phyloP scores from a whole-genome alignment of 1,140 invertebrate genomes.

The Orchesella cincta region DNA sequence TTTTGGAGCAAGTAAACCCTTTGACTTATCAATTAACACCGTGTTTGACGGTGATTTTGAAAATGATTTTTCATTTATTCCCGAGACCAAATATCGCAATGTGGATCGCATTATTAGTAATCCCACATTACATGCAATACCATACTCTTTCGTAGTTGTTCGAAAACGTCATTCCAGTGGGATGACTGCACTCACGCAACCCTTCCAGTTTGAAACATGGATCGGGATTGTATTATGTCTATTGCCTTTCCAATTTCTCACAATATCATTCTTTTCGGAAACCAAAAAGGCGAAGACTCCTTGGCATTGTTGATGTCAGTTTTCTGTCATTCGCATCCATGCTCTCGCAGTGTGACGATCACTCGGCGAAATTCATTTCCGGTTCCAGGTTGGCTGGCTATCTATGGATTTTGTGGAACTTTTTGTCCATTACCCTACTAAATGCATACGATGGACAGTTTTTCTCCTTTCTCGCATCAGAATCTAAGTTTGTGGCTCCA shows the following conservation, averaged over 20 bases:
- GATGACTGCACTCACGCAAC: background rate
- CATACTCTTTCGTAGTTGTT: background rate
- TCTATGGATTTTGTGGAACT: conserved; percentile 3
- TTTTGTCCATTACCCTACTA: background rate
- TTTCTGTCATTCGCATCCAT: background rate
- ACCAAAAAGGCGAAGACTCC: background rate
- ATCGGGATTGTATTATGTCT: background rate
- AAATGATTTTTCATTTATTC: background rate
- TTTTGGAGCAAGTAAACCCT: no score
- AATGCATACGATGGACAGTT: conserved; percentile 24
- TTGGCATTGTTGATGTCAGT: background rate
- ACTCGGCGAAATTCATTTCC: background rate
- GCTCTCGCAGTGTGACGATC: conserved; percentile 10
- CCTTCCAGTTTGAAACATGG: background rate
- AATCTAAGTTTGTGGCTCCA: background rate
- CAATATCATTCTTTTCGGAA: background rate
- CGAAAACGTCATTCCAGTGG: background rate
- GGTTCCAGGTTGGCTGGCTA: background rate
- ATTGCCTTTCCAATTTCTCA: conserved; percentile 3
- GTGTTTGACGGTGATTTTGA: background rate
- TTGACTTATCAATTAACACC: background rate
- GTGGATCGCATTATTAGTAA: background rate
- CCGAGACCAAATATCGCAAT: background rate
- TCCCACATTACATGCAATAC: background rate
- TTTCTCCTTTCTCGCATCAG: conserved; percentile 16